Evolutionary conservation across 2,113 vertebrate species (phyloP).

Genomic region (Myanophis thanlyinensis): DNA sequence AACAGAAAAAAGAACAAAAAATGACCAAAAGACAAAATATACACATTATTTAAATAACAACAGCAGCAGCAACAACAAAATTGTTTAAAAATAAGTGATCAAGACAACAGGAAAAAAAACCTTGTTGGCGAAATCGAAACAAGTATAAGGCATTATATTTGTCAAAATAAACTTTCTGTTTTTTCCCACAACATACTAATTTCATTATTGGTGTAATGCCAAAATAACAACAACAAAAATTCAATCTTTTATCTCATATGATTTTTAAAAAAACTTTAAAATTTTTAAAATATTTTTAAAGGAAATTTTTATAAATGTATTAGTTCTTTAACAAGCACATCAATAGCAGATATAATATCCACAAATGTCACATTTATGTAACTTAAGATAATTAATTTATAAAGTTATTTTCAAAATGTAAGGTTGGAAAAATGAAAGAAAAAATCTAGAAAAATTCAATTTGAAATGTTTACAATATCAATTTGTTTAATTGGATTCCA

Average conservation of each 20-base stretch:
- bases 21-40: neutral
- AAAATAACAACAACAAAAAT: neutral
- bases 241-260: neutral
- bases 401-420: neutral
- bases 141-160: neutral
- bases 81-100: neutral
- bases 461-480: neutral
- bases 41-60: neutral
- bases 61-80: neutral
- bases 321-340: neutral
- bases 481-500: neutral
- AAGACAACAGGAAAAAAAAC: neutral
- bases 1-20: neutral
- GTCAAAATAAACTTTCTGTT: neutral
- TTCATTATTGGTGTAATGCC: neutral
- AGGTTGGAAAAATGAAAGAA: neutral
- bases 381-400: neutral
- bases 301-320: neutral
- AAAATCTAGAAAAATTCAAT: neutral
- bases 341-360: neutral
- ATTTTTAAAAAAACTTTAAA: neutral
- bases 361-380: neutral
- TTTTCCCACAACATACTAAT: neutral
- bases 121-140: neutral
- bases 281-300: neutral